A percentile compares a stretch with the other conserved stretches of the same genome.
Evolutionary conservation across 2,888 invertebrate genomes (phyloP).

Genomic region (Meandrusa payeni): DNA sequence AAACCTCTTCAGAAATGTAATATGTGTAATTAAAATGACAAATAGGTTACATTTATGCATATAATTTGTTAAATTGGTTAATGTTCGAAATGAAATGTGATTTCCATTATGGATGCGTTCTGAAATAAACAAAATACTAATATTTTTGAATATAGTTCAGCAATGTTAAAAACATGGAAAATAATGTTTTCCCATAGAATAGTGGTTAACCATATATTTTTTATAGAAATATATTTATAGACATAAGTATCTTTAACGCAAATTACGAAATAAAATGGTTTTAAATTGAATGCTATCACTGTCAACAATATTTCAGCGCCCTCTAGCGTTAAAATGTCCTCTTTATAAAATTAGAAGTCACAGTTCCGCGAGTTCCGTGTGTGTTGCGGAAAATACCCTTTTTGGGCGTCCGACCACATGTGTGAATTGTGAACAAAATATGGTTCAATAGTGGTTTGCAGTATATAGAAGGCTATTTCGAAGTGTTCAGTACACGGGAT

Average conservation of each 20-base stretch:
- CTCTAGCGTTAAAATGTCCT: conserved; percentile 63
- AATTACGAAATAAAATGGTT: conserved; percentile 2
- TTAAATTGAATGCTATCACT: conserved; percentile 48
- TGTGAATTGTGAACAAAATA: conserved; percentile 80
- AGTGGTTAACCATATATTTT: too few species aligned
- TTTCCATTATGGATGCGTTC: conserved; percentile 42
- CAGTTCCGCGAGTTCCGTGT: conserved; percentile 79
- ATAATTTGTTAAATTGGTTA: conserved; percentile 29
- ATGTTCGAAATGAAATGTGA: conserved; percentile 45
- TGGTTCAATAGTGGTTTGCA: conserved; percentile 71
- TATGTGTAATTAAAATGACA: background rate
- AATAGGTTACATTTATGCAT: conserved; percentile 6
- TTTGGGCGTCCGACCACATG: conserved; percentile 86
- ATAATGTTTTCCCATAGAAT: background rate
- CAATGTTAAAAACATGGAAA: background rate
- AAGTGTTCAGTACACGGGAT: conserved; percentile 53
- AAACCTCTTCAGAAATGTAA: background rate
- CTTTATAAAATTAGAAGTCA: conserved; percentile 76
- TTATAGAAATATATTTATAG: too few species aligned
- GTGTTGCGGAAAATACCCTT: conserved; percentile 83
- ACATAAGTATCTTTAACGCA: background rate
- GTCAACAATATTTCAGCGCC: conserved; percentile 53
- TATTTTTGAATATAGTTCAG: background rate
- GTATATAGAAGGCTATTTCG: conserved; percentile 51
- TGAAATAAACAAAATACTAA: too few species aligned